phyloP scores from a whole-genome alignment of 2,113 vertebrate genomes.

The human (Homo sapiens) region GRCh38 chr12:3210501-3211000 shows the following conservation, averaged over 20 bases:
- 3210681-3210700: conserved; percentile 9
- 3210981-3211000: too few species aligned
- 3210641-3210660: background rate
- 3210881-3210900: too few species aligned
- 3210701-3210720: background rate
- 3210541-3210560: background rate
- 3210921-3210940: too few species aligned
- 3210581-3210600: background rate
- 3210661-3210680: background rate
- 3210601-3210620: conserved; percentile 2
- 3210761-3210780: too few species aligned
- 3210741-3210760: background rate
- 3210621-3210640: conserved; percentile 15
- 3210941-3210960: too few species aligned
- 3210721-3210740: background rate
- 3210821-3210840: too few species aligned
- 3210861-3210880: too few species aligned
- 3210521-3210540: background rate
- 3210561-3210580: background rate
- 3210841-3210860: too few species aligned
- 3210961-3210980: too few species aligned
- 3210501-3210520: background rate
- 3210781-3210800: too few species aligned
- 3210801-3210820: too few species aligned
- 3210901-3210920: too few species aligned